Base-by-base conservation (phyloP, 1,140 invertebrate genomes). In the Bombus confusus region DNA sequence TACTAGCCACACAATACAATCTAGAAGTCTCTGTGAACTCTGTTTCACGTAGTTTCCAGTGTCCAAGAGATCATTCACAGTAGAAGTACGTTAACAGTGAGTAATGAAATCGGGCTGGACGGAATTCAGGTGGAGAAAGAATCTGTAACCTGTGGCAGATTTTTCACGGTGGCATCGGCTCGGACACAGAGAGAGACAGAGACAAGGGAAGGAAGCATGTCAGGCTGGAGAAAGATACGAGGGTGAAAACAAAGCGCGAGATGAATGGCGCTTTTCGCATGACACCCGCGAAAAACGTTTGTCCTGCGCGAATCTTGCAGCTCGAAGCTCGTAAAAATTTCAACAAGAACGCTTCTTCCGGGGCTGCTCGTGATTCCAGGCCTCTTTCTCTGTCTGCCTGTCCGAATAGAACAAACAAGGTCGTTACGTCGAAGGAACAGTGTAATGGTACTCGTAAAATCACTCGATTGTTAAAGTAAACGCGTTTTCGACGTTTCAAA, bases 241-340 rank as follows among this genome's bases (percentile, higher is more conserved):
- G 64, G 72, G 68, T 37, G 86, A 88, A 86, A 91, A 86, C 82
- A 90, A 83, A 88, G 74, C 64, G 31, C 73, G 78, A 89, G 88
- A 90, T 82, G 86, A 90, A 87, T 87, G 87, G 85, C 71, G 78
- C 78, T 89, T 88, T 80, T 83, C 86, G 80, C 85, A 87, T 83
- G 88, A 80, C 84, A 69, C 62, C 87, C 80, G 82, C 85, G 80
- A 86, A 85, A 88, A 87, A 90, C 87, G 85, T 91, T 83, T 86
- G 90, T 89, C 80, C 77, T 81, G 66, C 75, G 87, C 77, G 87
- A 89, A 89, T 82, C 80, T 88, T 74, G 62, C 57, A n/a, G 69
- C 79, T 18, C 64, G 57, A 43, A 57, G 80, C 75, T 88, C 84
- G 68, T 78, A 85, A 73, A 72, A 85, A 59, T 80, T 71, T 18